phyloP scores from a whole-genome alignment of 2,113 vertebrate genomes.

The Alces alces region DNA sequence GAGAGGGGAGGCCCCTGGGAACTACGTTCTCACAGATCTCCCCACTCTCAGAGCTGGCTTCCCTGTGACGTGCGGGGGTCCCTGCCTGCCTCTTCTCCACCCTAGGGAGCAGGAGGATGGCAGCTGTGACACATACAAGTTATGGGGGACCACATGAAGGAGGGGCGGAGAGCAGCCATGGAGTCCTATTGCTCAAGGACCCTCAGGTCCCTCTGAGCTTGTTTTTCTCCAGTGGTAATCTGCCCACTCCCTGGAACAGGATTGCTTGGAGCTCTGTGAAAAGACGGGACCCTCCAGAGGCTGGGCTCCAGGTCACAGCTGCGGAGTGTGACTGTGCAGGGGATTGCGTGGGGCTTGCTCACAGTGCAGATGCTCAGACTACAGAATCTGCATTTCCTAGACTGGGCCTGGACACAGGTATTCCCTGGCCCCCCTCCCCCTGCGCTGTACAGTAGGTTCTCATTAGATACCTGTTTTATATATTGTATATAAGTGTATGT shows the following conservation, averaged over 20 bases:
- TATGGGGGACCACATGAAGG: not conserved
- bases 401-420: not conserved
- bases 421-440: not conserved
- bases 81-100: not conserved
- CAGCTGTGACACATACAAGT: fast-evolving
- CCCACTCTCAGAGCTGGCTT: not conserved
- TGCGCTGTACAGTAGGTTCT: not conserved
- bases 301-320: not conserved
- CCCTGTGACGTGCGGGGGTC: not conserved
- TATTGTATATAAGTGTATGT: not conserved
- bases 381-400: not conserved
- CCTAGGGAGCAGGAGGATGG: not conserved
- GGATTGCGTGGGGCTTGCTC: not conserved
- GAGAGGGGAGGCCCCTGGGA: not conserved
- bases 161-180: no score
- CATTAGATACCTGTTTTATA: not conserved
- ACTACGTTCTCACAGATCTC: not conserved
- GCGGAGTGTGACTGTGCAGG: not conserved
- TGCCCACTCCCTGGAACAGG: not conserved
- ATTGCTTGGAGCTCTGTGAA: not conserved
- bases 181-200: not conserved
- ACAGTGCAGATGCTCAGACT: not conserved
- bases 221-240: not conserved
- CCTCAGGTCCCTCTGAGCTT: not conserved
- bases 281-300: not conserved